Base-by-base conservation (phyloP, 2,113 vertebrate genomes). In the Sceloporus tristichus region DNA sequence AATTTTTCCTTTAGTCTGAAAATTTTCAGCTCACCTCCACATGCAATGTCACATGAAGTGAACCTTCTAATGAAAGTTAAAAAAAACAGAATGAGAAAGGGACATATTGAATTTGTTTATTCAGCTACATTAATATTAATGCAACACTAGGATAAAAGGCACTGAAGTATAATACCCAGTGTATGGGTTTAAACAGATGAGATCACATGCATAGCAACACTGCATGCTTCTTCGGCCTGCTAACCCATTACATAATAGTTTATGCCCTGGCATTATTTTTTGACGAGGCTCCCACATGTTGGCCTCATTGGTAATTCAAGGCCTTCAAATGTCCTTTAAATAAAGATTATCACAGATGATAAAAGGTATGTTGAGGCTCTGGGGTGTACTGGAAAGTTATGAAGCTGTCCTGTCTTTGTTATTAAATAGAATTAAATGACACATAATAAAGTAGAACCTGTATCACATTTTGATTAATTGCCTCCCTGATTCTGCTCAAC, bases 301-400 rank as follows among this genome's bases (percentile, higher is more conserved):
- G 84, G 88, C 74, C 78, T 93, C 84, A 73, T 75, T 78, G 91
- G 77, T 2, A 59, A 89, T 27, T 83, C 23, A 1, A 0, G 80
- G 27, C 70, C 19, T 86, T 79, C 5, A 88, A 89, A 93, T 85
- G 85, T 56, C 68, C 88, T 92, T 91, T 84, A 79, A 40, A 74
- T 89, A 79, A 85, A 85, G 81, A 7, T 89, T 92, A 93, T 93
- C 91, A 29, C 14, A 48, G 27, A 75, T 71, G 10, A 48, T 66
- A 65, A 27, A 94, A 92, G 90, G 91, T 89, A 92, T 0, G 34
- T 85, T 79, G 91, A 91, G 84, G 86, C 91, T 83, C 92, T 74
- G 85, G 88, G 88, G 85, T 94, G 93, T 92, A 90, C 89, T 13
- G 1, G 76, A 74, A 85, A 94, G 86, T n/a, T n/a, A 40, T 27